These are phyloP conservation scores for Drosophila setosimentum DNA, from an alignment of 2,888 invertebrate species.

Conservation along the genomic window DNA sequence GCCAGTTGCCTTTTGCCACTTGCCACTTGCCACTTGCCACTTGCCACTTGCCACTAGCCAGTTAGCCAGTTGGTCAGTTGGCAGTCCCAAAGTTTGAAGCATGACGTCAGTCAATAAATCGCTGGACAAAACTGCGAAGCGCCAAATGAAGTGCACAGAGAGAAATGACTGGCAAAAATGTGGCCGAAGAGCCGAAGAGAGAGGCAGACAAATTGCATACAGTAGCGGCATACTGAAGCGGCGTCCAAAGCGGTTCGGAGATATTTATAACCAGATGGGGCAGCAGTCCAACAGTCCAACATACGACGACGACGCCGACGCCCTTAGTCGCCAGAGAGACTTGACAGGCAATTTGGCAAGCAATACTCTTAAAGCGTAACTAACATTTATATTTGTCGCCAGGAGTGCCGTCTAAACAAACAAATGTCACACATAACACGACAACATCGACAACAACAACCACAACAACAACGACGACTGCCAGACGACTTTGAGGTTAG, in stretches of 20 bases:
- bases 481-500: conserved; percentile 67
- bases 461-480: conserved; percentile 32
- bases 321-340: conserved; percentile 37
- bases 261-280: conserved; percentile 56
- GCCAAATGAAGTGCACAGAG: conserved; percentile 62
- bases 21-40: conserved; percentile 12
- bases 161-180: conserved; percentile 59
- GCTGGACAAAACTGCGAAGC: conserved; percentile 47
- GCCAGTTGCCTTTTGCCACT: conserved; percentile 10
- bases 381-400: conserved; percentile 78
- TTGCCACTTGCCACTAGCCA: conserved; percentile 10
- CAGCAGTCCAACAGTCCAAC: conserved; percentile 1
- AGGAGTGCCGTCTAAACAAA: conserved; percentile 69
- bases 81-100: conserved; percentile 42
- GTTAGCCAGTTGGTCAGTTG: conserved; percentile 18
- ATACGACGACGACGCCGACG: not conserved
- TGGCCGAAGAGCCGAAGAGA: conserved; percentile 26
- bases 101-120: conserved; percentile 59
- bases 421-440: conserved; percentile 73
- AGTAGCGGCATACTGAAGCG: conserved; percentile 29
- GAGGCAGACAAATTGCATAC: conserved; percentile 63
- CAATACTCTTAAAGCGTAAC: conserved; percentile 72
- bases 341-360: conserved; percentile 77
- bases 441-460: conserved; percentile 29
- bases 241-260: conserved; percentile 34